Evolutionary conservation across 2,888 invertebrate species (phyloP).

Genomic region (Eumacrocentrus americanus): DNA sequence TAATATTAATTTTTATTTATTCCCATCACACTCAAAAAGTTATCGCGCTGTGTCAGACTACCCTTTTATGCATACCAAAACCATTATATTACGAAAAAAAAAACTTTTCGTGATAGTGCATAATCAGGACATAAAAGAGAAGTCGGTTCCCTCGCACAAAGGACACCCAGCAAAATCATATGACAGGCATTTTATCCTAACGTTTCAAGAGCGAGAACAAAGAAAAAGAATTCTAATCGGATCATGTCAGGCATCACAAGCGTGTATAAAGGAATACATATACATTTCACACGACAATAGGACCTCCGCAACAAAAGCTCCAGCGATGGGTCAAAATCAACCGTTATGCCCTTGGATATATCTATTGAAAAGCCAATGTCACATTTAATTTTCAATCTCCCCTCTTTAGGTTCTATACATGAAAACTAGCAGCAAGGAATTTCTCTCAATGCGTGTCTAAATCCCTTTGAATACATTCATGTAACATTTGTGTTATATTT

Average conservation of each 20-base stretch:
- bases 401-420: no score
- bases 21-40: conserved; percentile 1
- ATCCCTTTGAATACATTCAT: no score
- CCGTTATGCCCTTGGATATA: conserved; percentile 15
- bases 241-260: conserved; percentile 13
- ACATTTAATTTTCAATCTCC: neutral
- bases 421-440: no score
- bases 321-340: conserved; percentile 12
- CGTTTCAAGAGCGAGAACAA: no score
- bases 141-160: conserved; percentile 12
- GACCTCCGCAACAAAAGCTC: conserved; percentile 1
- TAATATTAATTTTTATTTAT: no score
- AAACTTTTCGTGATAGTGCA: conserved; percentile 17
- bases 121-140: conserved; percentile 13
- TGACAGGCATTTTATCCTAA: conserved; percentile 2
- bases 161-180: conserved; percentile 12
- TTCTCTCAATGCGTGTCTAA: neutral
- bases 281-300: conserved; percentile 8
- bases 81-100: no score
- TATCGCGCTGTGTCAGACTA: neutral
- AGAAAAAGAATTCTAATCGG: conserved; percentile 20
- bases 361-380: conserved; percentile 20
- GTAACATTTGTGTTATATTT: no score
- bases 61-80: neutral
- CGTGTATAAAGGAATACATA: conserved; percentile 7